Percentiles rank a stretch among this genome's conserved stretches.
phyloP scores from a whole-genome alignment of 2,888 invertebrate genomes.

The Pasiphila rectangulata region DNA sequence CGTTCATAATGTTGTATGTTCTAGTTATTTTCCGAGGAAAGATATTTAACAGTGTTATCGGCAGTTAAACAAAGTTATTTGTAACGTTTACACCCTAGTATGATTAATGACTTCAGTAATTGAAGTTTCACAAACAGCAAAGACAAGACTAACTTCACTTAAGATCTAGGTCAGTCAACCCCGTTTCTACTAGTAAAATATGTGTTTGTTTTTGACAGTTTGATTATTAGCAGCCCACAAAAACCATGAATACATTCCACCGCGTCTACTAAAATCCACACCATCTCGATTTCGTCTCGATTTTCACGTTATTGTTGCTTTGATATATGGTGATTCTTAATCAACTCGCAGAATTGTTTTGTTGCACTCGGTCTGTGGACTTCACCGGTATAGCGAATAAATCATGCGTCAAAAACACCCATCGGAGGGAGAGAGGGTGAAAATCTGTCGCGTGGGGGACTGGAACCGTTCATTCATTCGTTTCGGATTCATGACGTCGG shows the following conservation, averaged over 20 bases:
- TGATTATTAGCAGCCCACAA: too few species aligned
- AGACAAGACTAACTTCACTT: too few species aligned
- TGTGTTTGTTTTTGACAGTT: too few species aligned
- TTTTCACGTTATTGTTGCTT: background rate
- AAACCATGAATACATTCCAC: background rate
- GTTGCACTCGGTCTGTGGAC: conserved; percentile 40
- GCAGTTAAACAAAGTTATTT: too few species aligned
- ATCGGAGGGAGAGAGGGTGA: conserved; percentile 54
- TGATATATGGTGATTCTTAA: conserved; percentile 38
- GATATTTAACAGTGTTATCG: too few species aligned
- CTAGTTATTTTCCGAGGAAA: too few species aligned
- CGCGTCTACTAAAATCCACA: background rate
- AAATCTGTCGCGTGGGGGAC: conserved; percentile 51
- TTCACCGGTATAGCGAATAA: conserved; percentile 50
- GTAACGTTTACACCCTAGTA: too few species aligned
- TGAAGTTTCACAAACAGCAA: too few species aligned
- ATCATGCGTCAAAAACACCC: conserved; percentile 65
- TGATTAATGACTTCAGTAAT: too few species aligned
- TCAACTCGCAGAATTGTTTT: conserved; percentile 40
- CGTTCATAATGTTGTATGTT: too few species aligned
- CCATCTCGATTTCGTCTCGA: background rate
- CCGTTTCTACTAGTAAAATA: too few species aligned
- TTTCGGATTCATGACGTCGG: conserved; percentile 54
- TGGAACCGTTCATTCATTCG: conserved; percentile 53
- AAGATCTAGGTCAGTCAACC: too few species aligned